Evolutionary conservation across 2,113 vertebrate species (phyloP), one percentile per base, ranked within the genome.

Genomic region (Dicerorhinus sumatrensis): DNA sequence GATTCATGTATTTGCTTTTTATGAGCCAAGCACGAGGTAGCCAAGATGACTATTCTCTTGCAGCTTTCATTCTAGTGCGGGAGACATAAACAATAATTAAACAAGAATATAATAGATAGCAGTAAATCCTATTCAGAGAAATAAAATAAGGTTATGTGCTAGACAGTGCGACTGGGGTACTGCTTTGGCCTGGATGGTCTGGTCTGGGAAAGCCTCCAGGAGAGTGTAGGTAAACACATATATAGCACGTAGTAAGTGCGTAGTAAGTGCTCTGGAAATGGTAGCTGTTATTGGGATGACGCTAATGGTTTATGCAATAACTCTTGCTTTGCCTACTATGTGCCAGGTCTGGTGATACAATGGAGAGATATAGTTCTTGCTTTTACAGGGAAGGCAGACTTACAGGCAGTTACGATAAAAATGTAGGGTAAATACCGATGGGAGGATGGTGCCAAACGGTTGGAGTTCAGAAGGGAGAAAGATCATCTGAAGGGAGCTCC

Each of bases 261-360:
- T 21, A 58, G 39, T 56, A 18, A 9, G 14, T 10, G 14, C n/a
- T 86, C 60, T 76, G 42, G 81, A 80, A 92, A 42, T 72, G 60
- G 82, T n/a, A 96, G 93, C n/a, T 93, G 6, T 95, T 82, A 69
- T 82, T 95, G 92, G 51, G 87, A 18, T 89, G 75, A 67, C 33
- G 80, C 56, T 73, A 79, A n/a, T 33, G 33, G n/a, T 51, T 93
- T 46, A 63, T 25, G 21, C 56, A 86, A 5, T 75, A 69, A 27
- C n/a, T 73, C 33, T 72, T 77, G 39, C 60, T 93, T 87, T 90
- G 63, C 56, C 86, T 82, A 1, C 65, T 63, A 2, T 65, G 60
- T 81, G 62, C 62, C 46, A 91, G 54, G n/a, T 48, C 63, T 65
- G 87, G 54, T 77, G n/a, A 46, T 58, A 42, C 39, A 63, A 12